Evolutionary conservation across 2,113 vertebrate species (phyloP).

Genomic region (Planiliza haematocheilus): DNA sequence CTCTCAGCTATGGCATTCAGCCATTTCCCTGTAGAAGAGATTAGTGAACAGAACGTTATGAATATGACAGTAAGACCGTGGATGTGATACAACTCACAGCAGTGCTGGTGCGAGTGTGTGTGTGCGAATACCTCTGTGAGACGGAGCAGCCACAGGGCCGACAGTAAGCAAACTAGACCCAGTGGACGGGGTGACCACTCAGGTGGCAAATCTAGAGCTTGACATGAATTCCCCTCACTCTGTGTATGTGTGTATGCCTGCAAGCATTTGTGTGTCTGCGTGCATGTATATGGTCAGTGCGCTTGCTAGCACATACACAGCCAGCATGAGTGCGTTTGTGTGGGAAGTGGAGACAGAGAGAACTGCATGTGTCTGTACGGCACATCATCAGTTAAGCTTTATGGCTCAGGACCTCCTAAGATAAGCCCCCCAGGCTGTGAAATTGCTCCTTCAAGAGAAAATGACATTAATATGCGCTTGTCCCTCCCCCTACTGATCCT

Average conservation of each 20-base stretch:
- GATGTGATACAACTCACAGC: conserved; percentile 33
- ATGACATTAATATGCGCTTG: conserved; percentile 79
- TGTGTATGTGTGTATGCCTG: conserved; percentile 51
- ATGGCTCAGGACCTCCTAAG: conserved; percentile 77
- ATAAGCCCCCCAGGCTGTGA: conserved; percentile 79
- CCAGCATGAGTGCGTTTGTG: conserved; percentile 11
- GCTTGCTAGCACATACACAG: conserved; percentile 14
- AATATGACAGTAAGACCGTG: conserved; percentile 36
- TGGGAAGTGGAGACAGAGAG: conserved; percentile 35
- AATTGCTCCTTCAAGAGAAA: conserved; percentile 81
- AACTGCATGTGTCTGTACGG: conserved; percentile 48
- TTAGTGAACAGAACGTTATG: conserved; percentile 41
- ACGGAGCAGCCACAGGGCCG: conserved; percentile 61
- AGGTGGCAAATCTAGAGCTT: conserved; percentile 79
- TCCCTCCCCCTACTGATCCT: conserved; percentile 73
- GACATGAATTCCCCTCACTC: conserved; percentile 70
- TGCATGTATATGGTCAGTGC: conserved; percentile 37
- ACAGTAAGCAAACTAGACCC: conserved; percentile 76
- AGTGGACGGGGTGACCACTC: conserved; percentile 74
- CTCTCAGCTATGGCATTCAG: conserved; percentile 10
- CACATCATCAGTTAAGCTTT: conserved; percentile 75
- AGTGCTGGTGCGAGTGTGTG: conserved; percentile 7
- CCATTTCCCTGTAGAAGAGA: background rate
- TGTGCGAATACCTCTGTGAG: conserved; percentile 46
- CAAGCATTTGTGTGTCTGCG: conserved; percentile 27